A percentile compares a stretch with the other conserved stretches of the same genome.
These are phyloP conservation scores for Aricia agestis DNA, from an alignment of 1,140 invertebrate species.

Conservation along the genomic window DNA sequence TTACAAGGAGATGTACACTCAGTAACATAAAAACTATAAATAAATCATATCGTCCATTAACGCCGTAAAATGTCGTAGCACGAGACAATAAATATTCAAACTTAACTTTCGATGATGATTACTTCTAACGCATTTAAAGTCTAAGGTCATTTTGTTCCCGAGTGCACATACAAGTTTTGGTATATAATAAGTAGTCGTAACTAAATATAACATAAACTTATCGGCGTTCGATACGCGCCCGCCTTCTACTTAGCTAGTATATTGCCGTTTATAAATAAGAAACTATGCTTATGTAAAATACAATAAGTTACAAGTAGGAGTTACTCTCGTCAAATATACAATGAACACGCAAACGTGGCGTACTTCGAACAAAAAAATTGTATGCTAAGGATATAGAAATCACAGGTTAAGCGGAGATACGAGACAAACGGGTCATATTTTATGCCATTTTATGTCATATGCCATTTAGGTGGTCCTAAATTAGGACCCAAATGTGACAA, in stretches of 20 bases:
- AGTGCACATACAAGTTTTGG: slow-evolving; percentile 13
- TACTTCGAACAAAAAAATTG: not conserved
- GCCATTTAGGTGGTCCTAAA: too few species aligned
- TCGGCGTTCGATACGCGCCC: not conserved
- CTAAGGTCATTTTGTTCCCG: slow-evolving; percentile 13
- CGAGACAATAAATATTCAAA: slow-evolving; percentile 11
- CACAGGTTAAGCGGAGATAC: not conserved
- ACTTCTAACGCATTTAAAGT: slow-evolving; percentile 2
- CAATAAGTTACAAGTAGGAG: slow-evolving; percentile 12
- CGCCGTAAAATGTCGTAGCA: not conserved
- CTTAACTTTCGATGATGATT: slow-evolving; percentile 5
- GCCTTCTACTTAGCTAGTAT: slow-evolving; percentile 4
- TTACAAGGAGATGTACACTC: not conserved
- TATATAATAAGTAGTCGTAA: slow-evolving; percentile 4
- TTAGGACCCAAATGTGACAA: too few species aligned
- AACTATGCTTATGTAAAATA: slow-evolving; percentile 5
- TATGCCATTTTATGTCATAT: too few species aligned
- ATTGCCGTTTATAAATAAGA: slow-evolving; percentile 12
- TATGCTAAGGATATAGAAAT: not conserved
- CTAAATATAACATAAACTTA: slow-evolving; percentile 3
- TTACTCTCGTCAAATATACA: slow-evolving; percentile 13
- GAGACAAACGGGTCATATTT: not conserved
- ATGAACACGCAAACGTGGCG: not conserved
- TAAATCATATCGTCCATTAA: not conserved
- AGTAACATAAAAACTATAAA: not conserved